Evolutionary conservation across 2,797 vertebrate genomes (phyloP).

Genomic region (Urocyon cinereoargenteus): DNA sequence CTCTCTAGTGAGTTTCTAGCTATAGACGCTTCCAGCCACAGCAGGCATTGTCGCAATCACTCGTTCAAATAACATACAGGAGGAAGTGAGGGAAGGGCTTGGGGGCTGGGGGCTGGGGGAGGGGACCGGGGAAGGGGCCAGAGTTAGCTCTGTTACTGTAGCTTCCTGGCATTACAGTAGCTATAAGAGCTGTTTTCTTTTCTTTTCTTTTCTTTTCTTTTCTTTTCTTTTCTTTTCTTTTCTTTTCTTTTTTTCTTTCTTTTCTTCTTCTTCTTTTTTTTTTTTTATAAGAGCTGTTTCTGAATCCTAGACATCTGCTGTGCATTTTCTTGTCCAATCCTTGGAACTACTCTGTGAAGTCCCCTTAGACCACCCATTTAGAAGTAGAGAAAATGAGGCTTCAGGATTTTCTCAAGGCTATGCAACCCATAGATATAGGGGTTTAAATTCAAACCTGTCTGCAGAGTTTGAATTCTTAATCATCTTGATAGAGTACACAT

Average conservation of each 20-base stretch:
- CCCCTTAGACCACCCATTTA: neutral
- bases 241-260: too few species aligned
- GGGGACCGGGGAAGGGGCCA: neutral
- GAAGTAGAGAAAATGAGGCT: neutral
- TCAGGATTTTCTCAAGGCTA: neutral
- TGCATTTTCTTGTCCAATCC: neutral
- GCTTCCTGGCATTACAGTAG: neutral
- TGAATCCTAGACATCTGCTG: neutral
- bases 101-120: too few species aligned
- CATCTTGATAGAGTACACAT: neutral
- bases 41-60: neutral
- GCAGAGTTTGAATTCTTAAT: constrained; percentile 18
- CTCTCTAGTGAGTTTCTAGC: neutral
- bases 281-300: neutral
- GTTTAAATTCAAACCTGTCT: constrained; percentile 33
- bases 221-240: too few species aligned
- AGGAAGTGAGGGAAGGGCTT: neutral
- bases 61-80: neutral
- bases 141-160: too few species aligned
- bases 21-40: neutral
- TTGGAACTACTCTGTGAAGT: neutral
- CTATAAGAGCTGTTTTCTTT: neutral
- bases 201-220: too few species aligned
- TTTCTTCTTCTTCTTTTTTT: too few species aligned
- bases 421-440: neutral